Conservation (phyloP, 2,888 invertebrate species). For the Cotesia congregata region DNA sequence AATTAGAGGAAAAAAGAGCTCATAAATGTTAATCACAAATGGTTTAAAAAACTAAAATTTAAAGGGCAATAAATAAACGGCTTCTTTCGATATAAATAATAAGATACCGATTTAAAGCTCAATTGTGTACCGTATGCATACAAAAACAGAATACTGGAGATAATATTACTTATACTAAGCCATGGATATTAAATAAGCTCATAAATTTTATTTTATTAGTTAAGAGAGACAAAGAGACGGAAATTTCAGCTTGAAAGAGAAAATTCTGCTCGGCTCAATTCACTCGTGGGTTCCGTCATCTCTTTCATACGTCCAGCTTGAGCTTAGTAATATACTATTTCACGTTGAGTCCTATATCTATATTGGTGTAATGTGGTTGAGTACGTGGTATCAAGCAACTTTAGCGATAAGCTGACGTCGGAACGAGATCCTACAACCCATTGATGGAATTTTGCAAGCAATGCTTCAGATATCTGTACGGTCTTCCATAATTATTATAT, state of each 20-base stretch:
- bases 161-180: not conserved
- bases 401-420: constrained; percentile 37
- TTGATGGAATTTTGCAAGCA: constrained; percentile 1
- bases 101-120: not conserved
- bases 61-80: not conserved
- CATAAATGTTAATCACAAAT: too few species aligned
- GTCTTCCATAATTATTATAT: too few species aligned
- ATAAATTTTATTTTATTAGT: constrained; percentile 7
- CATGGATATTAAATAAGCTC: not conserved
- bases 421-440: constrained; percentile 9
- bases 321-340: constrained; percentile 53
- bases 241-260: constrained; percentile 20
- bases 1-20: too few species aligned
- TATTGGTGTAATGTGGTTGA: constrained; percentile 27
- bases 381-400: constrained; percentile 33
- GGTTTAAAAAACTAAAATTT: not conserved
- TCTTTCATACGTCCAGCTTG: constrained; percentile 50
- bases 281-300: constrained; percentile 34
- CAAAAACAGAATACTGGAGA: not conserved
- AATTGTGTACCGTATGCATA: not conserved
- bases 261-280: constrained; percentile 26
- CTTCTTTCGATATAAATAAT: not conserved
- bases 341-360: constrained; percentile 8
- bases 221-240: not conserved
- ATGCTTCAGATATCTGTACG: not conserved